Evolutionary conservation across 1,140 invertebrate species (phyloP).

Genomic region (Sesamia nonagrioides): DNA sequence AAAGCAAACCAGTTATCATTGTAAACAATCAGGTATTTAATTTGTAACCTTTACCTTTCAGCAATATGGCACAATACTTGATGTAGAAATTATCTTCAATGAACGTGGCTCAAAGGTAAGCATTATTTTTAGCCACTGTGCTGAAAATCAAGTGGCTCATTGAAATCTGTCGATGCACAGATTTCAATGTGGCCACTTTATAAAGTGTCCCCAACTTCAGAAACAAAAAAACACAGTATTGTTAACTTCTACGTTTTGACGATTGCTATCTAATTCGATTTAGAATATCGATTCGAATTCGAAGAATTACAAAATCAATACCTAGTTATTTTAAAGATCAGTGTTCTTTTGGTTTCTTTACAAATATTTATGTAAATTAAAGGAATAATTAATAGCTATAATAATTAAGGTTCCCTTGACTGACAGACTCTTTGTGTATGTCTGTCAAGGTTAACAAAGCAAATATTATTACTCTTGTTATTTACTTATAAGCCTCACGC

Average conservation of each 20-base stretch:
- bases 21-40: constrained; percentile 32
- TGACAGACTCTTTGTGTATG: constrained; percentile 12
- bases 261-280: too few relatives aligned
- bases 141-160: constrained; percentile 65
- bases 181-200: constrained; percentile 74
- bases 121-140: constrained; percentile 60
- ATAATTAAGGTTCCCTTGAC: constrained; percentile 13
- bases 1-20: neutral
- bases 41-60: constrained; percentile 89
- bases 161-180: constrained; percentile 68
- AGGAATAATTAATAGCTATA: constrained; percentile 23
- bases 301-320: too few relatives aligned
- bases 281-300: too few relatives aligned
- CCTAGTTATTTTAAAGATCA: neutral
- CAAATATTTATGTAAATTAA: constrained; percentile 10
- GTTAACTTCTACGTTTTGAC: neutral
- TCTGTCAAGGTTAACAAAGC: constrained; percentile 20
- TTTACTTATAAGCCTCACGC: constrained; percentile 31
- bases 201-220: neutral
- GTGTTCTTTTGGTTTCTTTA: constrained; percentile 22
- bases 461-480: constrained; percentile 10
- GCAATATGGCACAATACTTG: constrained; percentile 99
- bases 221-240: constrained; percentile 17
- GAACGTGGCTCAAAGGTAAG: constrained; percentile 96
- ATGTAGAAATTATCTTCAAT: constrained; percentile 99